Percentiles rank a stretch among this genome's conserved stretches.
Conservation (phyloP, 2,888 invertebrate genomes). For the Xanthia togata region DNA sequence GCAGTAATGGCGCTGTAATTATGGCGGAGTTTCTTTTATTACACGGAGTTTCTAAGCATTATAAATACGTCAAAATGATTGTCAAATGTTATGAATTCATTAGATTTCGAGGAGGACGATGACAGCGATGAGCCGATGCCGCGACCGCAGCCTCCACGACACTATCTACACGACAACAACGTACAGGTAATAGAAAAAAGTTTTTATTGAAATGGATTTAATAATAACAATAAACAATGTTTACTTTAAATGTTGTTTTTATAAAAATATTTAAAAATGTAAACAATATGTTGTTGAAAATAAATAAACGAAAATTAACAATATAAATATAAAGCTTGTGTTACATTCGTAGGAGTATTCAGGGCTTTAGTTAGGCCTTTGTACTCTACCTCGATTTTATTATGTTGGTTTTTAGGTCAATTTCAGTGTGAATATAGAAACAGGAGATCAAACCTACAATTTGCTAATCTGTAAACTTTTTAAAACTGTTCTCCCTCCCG, state of each 20-base stretch:
- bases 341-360: background rate
- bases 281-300: too few relatives aligned
- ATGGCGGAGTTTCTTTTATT: background rate
- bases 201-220: background rate
- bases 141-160: constrained; percentile 86
- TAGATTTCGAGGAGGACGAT: constrained; percentile 94
- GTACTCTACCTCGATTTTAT: background rate
- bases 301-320: too few relatives aligned
- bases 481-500: too few relatives aligned
- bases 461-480: background rate
- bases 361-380: background rate
- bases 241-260: too few relatives aligned
- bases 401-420: background rate
- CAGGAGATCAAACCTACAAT: background rate
- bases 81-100: constrained; percentile 31
- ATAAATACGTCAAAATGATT: background rate
- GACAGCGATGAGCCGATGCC: constrained; percentile 92
- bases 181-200: constrained; percentile 77
- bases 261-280: too few relatives aligned
- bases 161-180: constrained; percentile 85
- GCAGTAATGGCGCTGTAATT: too few relatives aligned
- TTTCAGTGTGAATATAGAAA: background rate
- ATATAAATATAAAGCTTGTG: too few relatives aligned
- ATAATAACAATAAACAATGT: too few relatives aligned
- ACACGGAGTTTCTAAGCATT: background rate